These are phyloP conservation scores for Morpho helenor DNA, from an alignment of 2,888 invertebrate species.

Conservation along the genomic window DNA sequence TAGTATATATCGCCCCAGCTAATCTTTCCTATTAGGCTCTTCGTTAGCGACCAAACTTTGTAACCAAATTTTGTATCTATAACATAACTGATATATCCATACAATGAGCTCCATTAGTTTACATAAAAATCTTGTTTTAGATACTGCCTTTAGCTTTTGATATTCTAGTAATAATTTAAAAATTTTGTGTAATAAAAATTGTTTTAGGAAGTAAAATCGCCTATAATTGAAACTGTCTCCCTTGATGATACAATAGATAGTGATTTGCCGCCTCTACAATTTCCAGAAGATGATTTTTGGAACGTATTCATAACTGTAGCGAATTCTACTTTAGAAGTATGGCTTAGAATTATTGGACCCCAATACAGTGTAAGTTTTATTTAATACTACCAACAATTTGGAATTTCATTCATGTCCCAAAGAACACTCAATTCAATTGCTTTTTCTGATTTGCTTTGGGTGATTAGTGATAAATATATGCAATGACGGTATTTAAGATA, in stretches of 20 bases:
- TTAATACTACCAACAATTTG: no score
- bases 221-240: constrained; percentile 33
- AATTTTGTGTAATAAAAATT: background rate
- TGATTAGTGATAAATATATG: background rate
- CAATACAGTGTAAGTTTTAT: constrained; percentile 78
- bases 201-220: constrained; percentile 31
- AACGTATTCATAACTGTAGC: constrained; percentile 81
- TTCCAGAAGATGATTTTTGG: constrained; percentile 75
- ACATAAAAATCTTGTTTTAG: no score
- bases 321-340: constrained; percentile 81
- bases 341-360: constrained; percentile 82
- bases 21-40: no score
- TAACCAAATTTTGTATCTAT: no score
- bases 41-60: no score
- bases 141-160: no score
- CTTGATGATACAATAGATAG: constrained; percentile 54
- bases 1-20: no score
- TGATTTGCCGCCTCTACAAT: constrained; percentile 63
- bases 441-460: background rate
- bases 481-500: background rate
- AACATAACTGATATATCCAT: no score
- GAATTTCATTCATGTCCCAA: background rate
- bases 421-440: background rate
- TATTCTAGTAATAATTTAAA: no score
- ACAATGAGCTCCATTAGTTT: no score